phyloP scores from a whole-genome alignment of 2,888 invertebrate species.

The Drosophila phalerata region DNA sequence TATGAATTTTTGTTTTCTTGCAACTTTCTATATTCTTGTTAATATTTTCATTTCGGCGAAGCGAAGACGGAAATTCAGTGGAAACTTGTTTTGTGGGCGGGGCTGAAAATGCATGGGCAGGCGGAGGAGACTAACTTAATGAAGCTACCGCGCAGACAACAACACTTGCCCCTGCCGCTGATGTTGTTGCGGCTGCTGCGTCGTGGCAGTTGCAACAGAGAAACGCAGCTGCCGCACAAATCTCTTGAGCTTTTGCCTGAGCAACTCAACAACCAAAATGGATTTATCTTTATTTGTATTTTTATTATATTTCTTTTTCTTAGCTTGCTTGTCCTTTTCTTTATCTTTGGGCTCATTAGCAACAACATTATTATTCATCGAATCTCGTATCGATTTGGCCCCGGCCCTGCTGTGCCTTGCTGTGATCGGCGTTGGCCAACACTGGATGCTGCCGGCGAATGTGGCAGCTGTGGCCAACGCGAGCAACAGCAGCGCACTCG shows the following conservation, averaged over 20 bases:
- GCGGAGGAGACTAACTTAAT: slow-evolving; percentile 49
- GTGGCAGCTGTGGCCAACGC: slow-evolving; percentile 68
- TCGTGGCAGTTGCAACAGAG: slow-evolving; percentile 30
- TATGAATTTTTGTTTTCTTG: too few species aligned
- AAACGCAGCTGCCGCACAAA: slow-evolving; percentile 45
- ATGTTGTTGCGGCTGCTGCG: slow-evolving; percentile 23
- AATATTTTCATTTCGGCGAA: slow-evolving; percentile 49
- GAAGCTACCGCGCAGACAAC: slow-evolving; percentile 78
- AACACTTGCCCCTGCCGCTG: slow-evolving; percentile 32
- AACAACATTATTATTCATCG: slow-evolving; percentile 19
- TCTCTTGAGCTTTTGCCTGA: slow-evolving; percentile 32
- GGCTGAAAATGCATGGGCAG: slow-evolving; percentile 48
- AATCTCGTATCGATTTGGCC: slow-evolving; percentile 37
- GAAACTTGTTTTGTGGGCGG: slow-evolving; percentile 60
- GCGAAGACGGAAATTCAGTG: slow-evolving; percentile 73
- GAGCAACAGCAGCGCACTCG: slow-evolving; percentile 73
- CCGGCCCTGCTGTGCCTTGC: slow-evolving; percentile 48
- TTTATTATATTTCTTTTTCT: neutral
- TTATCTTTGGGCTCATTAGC: slow-evolving; percentile 27
- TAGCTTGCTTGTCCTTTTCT: slow-evolving; percentile 9
- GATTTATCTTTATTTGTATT: slow-evolving; percentile 7
- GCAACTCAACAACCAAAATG: slow-evolving; percentile 21
- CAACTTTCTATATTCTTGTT: slow-evolving; percentile 10
- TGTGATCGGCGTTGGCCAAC: slow-evolving; percentile 32
- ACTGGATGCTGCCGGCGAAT: slow-evolving; percentile 46